Percentiles rank a stretch among this genome's conserved stretches.
These are phyloP conservation scores for Cinara cedri DNA, from an alignment of 2,888 invertebrate genomes.

Conservation along the genomic window DNA sequence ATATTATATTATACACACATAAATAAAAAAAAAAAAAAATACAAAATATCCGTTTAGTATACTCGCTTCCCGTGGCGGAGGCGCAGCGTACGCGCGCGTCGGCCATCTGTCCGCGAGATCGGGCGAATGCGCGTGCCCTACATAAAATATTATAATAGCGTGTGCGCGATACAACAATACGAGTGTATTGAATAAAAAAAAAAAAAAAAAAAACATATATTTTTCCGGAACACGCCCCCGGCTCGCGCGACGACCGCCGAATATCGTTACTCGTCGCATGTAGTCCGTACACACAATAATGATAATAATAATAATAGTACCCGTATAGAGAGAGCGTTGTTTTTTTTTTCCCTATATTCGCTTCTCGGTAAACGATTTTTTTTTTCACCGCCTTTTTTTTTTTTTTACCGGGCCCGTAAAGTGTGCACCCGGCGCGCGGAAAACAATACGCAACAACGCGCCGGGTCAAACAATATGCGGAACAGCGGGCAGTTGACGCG, in stretches of 20 bases:
- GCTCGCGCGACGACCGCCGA: neutral
- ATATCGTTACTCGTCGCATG: neutral
- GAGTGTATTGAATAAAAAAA: neutral
- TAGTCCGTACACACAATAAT: too few relatives aligned
- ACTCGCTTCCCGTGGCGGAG: too few relatives aligned
- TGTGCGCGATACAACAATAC: too few relatives aligned
- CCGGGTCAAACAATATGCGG: too few relatives aligned
- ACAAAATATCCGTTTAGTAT: too few relatives aligned
- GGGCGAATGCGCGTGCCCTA: constrained; percentile 39
- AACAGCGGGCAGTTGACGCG: constrained; percentile 44
- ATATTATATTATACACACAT: neutral
- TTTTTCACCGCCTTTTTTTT: neutral
- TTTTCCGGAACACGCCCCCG: constrained; percentile 29
- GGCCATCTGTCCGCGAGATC: constrained; percentile 36
- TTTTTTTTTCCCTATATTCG: neutral
- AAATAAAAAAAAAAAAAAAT: neutral
- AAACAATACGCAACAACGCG: constrained; percentile 19
- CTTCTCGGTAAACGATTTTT: neutral
- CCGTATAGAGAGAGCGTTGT: too few relatives aligned
- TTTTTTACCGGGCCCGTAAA: neutral
- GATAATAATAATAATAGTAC: too few relatives aligned
- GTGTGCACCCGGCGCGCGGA: constrained; percentile 6
- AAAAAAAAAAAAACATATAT: neutral
- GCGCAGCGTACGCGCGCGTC: neutral
- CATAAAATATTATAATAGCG: constrained; percentile 8